Base-by-base conservation (phyloP, 2,888 invertebrate genomes). In the Microplitis manilae region DNA sequence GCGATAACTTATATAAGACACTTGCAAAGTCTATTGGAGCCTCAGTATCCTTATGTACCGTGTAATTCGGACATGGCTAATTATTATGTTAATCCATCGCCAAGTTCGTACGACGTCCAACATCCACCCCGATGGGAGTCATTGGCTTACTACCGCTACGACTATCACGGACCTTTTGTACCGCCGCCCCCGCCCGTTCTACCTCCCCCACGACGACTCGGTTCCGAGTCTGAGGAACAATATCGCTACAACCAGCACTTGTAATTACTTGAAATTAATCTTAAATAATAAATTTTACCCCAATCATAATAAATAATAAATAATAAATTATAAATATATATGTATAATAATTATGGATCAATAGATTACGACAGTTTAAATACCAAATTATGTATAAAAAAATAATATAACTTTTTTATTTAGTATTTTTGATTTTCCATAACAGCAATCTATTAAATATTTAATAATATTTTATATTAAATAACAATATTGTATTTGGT, bases 1-100 rank as follows among this genome's bases (percentile, higher is more conserved):
- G 95, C 95, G 62, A 95, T 95, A 78, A 94, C 94, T 81, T 95
- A 95, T 88, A 95, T 95, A 82, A 91, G 94, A 41, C 94, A 95
- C 85, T 90, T 95, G 82, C 94, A 95, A 87, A 92, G 91, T 79
- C 90, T 93, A 84, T 86, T 94, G 75, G 91, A 90, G 76, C 89
- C 87, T 0, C 87, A 86, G 62, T 86, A 86, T 78, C 81, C 81
- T 40, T 86, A 86, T 73, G 80, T 82, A 68, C 83, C 86, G 5
- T 82, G 80, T 40, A 79, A 85, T 64, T 80, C 86, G 30, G 86
- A 86, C 13, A 82, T 85, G 72, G 62, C 83, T 69, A 81, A 78
- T 79, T 86, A 86, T 76, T 86, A 87, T 68, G 78, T 81, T 13
- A 70, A 79, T 0, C 68, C 80, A 9, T 64, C 83, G 6, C 77